Evolutionary conservation across 2,888 invertebrate species (phyloP).

Genomic region (Drosophila robusta): DNA sequence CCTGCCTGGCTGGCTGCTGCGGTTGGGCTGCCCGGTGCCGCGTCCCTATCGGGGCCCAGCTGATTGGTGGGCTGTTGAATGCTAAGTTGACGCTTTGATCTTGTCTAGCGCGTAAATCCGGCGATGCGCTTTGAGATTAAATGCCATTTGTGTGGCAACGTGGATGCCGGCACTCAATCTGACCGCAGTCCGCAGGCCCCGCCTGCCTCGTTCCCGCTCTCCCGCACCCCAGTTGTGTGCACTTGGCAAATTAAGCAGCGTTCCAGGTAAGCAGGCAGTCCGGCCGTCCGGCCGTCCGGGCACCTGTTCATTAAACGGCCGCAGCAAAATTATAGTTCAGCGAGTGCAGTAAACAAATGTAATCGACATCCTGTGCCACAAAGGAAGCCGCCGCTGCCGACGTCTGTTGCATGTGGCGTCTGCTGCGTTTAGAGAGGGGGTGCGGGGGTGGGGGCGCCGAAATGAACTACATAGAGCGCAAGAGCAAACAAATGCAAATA

Average conservation of each 20-base stretch:
- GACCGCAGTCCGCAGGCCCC: constrained; percentile 27
- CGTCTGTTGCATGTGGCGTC: constrained; percentile 32
- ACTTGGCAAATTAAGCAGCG: constrained; percentile 58
- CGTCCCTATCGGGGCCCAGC: constrained; percentile 44
- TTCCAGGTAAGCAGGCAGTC: constrained; percentile 25
- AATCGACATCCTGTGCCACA: constrained; percentile 76
- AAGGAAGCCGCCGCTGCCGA: constrained; percentile 61
- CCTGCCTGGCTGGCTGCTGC: constrained; percentile 7
- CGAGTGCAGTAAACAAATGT: constrained; percentile 77
- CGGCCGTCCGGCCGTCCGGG: constrained; percentile 23
- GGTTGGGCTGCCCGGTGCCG: constrained; percentile 3
- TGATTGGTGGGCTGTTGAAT: constrained; percentile 76
- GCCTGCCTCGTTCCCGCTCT: neutral
- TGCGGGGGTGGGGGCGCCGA: constrained; percentile 56
- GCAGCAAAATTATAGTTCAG: constrained; percentile 71
- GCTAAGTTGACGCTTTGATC: constrained; percentile 77
- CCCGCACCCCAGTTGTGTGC: constrained; percentile 32
- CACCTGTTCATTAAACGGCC: constrained; percentile 75
- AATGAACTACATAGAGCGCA: constrained; percentile 52
- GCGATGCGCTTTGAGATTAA: constrained; percentile 76
- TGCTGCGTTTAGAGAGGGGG: constrained; percentile 10
- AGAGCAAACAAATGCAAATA: constrained; percentile 10
- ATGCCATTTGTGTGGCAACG: constrained; percentile 69
- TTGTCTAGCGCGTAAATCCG: constrained; percentile 78
- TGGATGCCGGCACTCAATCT: constrained; percentile 50